Base-by-base conservation (phyloP, 2,888 invertebrate species). In the Cheiracanthium punctorium region DNA sequence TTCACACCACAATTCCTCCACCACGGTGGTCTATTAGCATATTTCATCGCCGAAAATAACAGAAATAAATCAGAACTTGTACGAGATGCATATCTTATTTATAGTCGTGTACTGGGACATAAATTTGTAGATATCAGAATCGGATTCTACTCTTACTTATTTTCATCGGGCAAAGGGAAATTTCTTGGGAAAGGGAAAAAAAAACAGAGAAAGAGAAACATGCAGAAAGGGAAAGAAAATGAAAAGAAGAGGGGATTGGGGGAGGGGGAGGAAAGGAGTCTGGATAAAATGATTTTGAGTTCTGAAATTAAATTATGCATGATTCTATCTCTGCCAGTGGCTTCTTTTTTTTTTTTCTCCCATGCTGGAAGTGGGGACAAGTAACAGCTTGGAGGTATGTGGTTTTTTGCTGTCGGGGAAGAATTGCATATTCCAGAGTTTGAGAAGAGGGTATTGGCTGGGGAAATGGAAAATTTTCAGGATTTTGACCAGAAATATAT, bases 271-370 rank as follows among this genome's bases (percentile, higher is more conserved):
- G 24, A 14, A 33, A 32, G n/a, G 29, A 5, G 37, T 12, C 41
- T 5, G 43, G 43, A 43, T 28, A 52, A 71, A 82, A 76, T 76
- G 58, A 76, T 70, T 76, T 70, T 75, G 74, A 41, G 48, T 24
- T 81, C 69, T 71, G 75, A 82, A 76, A 82, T 82, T 82, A 75
- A 75, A 82, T 82, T 75, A 82, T 82, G 75, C 75, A 81, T 69
- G 70, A 30, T 71, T 70, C 75, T 58, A 82, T 82, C 81, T 82
- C 75, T 37, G 29, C 30, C 30, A 8, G 33, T 48, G 30, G 12
- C 28, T 24, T 43, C 52, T 69, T 41, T 41, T 58, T 24, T 74
- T 81, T 71, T 77, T 75, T 52, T 37, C 17, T 58, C 30, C 12
- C 30, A 12, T 52, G 75, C 8, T 2, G 8, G 41, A 32, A 64